A percentile compares a stretch with the other conserved stretches of the same genome.
phyloP scores from a whole-genome alignment of 2,888 invertebrate species.

The Alentia gelatinosa region DNA sequence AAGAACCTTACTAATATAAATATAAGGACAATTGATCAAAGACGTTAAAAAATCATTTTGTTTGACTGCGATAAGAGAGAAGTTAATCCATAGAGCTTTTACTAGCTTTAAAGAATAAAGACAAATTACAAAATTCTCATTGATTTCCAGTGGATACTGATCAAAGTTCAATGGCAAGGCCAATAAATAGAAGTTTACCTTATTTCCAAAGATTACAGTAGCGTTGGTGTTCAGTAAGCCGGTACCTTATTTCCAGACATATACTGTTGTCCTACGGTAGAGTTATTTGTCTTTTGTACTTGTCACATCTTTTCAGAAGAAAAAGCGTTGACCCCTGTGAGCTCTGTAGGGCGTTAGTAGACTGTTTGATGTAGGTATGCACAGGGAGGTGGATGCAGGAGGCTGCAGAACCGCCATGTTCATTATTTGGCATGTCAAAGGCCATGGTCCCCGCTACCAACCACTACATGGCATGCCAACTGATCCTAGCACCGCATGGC shows the following conservation, averaged over 20 bases:
- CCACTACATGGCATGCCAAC: background rate
- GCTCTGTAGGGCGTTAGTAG: background rate
- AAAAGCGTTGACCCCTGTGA: conserved; percentile 13
- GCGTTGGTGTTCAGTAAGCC: too few relatives aligned
- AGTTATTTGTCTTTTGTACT: background rate
- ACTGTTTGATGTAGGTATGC: conserved; percentile 11
- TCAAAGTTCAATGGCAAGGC: too few relatives aligned
- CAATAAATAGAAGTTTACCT: too few relatives aligned
- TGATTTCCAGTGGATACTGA: too few relatives aligned
- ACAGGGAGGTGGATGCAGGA: background rate
- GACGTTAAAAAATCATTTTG: background rate
- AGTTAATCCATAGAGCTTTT: too few relatives aligned
- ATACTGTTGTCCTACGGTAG: background rate
- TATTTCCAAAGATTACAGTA: too few relatives aligned
- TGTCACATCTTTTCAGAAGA: conserved; percentile 17
- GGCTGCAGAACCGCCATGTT: background rate
- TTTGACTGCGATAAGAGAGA: too few relatives aligned
- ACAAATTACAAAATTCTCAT: too few relatives aligned
- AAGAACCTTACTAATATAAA: background rate
- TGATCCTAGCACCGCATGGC: background rate
- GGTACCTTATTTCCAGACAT: background rate
- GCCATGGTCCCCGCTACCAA: background rate
- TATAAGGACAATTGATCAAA: background rate
- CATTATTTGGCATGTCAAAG: background rate
- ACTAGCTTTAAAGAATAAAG: too few relatives aligned